Conservation (phyloP, 2,797 vertebrate species). For the Pseudopleuronectes americanus region DNA sequence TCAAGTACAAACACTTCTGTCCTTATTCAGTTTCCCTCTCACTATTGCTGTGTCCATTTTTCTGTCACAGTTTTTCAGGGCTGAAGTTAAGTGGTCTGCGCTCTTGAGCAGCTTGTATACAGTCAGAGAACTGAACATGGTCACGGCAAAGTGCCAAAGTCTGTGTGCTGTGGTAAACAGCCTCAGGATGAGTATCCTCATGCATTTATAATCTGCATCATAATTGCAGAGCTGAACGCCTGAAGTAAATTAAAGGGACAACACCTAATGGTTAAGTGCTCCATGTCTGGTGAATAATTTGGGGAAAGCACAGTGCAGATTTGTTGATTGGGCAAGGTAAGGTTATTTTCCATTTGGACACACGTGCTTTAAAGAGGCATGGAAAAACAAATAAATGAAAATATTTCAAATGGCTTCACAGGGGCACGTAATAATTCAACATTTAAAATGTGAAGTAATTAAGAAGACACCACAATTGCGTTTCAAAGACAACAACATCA, state of each 20-base stretch:
- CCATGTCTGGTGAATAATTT: conserved; percentile 34
- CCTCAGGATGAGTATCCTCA: conserved; percentile 18
- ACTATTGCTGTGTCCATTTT: not conserved
- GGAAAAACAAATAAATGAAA: not conserved
- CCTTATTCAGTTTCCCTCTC: not conserved
- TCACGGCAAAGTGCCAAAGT: not conserved
- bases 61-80: not conserved
- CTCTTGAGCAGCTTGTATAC: not conserved
- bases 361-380: not conserved
- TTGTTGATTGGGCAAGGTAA: conserved; percentile 25
- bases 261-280: conserved; percentile 29
- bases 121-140: not conserved
- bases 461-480: no score
- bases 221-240: conserved; percentile 35
- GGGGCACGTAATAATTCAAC: no score
- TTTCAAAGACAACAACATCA: no score
- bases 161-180: conserved; percentile 9
- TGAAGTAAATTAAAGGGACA: conserved; percentile 35
- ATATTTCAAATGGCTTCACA: not conserved
- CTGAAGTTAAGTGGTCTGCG: conserved; percentile 1
- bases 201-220: conserved; percentile 36
- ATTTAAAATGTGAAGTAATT: no score
- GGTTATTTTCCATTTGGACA: not conserved
- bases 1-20: not conserved
- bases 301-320: conserved; percentile 21